Base-by-base conservation (phyloP, 2,113 vertebrate species). In the Saccopteryx leptura region DNA sequence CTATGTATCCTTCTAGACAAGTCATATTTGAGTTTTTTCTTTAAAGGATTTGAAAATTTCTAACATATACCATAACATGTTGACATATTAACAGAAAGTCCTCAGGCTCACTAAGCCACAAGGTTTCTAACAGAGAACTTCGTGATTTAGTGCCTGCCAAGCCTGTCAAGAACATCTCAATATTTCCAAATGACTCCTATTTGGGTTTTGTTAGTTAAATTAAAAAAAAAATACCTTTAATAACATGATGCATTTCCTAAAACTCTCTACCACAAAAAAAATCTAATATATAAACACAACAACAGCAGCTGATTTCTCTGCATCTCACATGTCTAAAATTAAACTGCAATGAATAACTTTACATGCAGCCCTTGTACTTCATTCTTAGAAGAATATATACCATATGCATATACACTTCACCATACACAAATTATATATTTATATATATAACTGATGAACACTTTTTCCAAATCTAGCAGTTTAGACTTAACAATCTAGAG, bases 31-130 rank as follows among this genome's bases (percentile, higher is more conserved):
- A 93, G 50, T 91, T 94, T 90, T 90, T 82, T 93, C 24, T 54
- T 86, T 94, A 79, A 88, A 85, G 24, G 19, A 75, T 50, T 75
- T 91, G 63, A 31, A 85, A 31, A 84, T 93, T 97, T 90, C 69
- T 84, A 66, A 79, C 76, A 23, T 63, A 81, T 76, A 86, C 28
- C 60, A 54, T 84, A 90, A 71, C 14, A 76, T 13, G 23, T 5
- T 86, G 74, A n/a, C 68, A 93, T 26, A 75, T 54, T 93, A 90
- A 96, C 31, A 88, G 14, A 65, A 80, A 88, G 72, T 54, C 58
- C 82, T 86, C 81, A 26, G 69, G 26, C 48, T 56, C 69, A 56
- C 84, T 95, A 63, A 94, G 18, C 33, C 74, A 92, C 46, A 15
- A 28, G 2, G 9, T 80, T 93, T 92, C 61, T 80, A 61, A 90